Base-by-base conservation (phyloP, 2,888 invertebrate genomes). In the Catocala sponsa region DNA sequence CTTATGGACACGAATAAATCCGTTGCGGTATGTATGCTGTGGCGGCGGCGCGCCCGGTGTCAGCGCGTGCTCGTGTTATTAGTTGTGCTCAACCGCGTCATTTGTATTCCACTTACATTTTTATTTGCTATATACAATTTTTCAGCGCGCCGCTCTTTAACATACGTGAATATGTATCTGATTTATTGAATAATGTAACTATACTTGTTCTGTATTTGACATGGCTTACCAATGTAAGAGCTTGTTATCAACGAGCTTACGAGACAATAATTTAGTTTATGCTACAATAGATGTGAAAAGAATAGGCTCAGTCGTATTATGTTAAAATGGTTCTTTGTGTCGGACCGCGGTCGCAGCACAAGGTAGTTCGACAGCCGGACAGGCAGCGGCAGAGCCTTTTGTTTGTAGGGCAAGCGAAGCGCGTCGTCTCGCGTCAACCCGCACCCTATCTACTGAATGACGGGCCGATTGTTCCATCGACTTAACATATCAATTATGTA, bases 401-500 rank as follows among this genome's bases (percentile, higher is more conserved):
- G 61, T 60, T 70, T 70, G 63, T 70, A 60, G 68, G 62, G 59
- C 53, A 58, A 60, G 55, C 59, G 65, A 70, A 56, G 68, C 68
- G 63, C 65, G 66, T 62, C 71, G 68, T 68, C 70, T 71, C 66
- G 64, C 72, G 68, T 72, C 72, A 72, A 68, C 74, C 71, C 68
- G 78, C 67, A 65, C 82, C 78, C 77, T 78, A 85, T 82, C 78
- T 83, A 46, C 71, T 70, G 73, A 80, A 69, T 79, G 92, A 88
- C 92, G 88, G 85, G 65, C 71, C 88, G 91, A 94, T 93, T 93
- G 93, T 94, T 94, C 89, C 85, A 84, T 82, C 83, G 90, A 90
- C 93, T 92, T 93, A 91, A 92, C 92, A 90, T 92, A 94, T 93
- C 94, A 92, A 94, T 94, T 92, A 93, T 91, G 91, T 92, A 88